Evolutionary conservation across 2,888 invertebrate genomes (phyloP), one percentile per base, ranked within the genome.

Genomic region (Eurytoma adleriae): DNA sequence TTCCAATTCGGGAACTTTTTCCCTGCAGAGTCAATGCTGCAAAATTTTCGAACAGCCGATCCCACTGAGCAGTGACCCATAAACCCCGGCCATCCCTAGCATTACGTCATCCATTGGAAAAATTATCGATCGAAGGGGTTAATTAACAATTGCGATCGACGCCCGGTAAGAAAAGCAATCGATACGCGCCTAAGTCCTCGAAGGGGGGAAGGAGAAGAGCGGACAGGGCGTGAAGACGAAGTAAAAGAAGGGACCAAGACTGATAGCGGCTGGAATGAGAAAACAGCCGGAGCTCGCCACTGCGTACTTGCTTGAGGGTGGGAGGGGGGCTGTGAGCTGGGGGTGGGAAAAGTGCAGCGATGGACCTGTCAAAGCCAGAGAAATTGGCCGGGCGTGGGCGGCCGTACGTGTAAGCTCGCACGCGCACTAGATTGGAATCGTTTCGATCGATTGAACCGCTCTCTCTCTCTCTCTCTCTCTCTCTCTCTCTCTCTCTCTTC

Each of bases 331-430:
- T 24, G 24, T 24, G 27, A 74, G 40, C 13, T 54, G 12, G 13
- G 52, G 1, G 50, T 52, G 56, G 56, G 57, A 30, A 54, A 50
- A 72, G 59, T 59, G 59, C 59, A 66, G 67, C 72, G 67, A 78
- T 72, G 67, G 56, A 67, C 50, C 78, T 66, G 72, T 78, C 78
- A 78, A 78, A 78, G 27, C 57, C 72, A 72, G 59, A 59, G n/a
- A n/a, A 20, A 14, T 14, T 20, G 20, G 18, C 54, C 12, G 5
- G 40, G 56, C 18, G 16, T 14, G 24, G 18, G 40, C 20, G n/a
- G n/a, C 67, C 48, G 64, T 18, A 50, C 7, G 27, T 59, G 10
- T 13, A 13, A 12, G 27, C 66, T 27, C 40, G 13, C 71, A 62
- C 3, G 20, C 20, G 71, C 13, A 56, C 13, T 27, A 75, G 68